phyloP scores from a whole-genome alignment of 1,140 invertebrate species.

The Anastrepha ludens region DNA sequence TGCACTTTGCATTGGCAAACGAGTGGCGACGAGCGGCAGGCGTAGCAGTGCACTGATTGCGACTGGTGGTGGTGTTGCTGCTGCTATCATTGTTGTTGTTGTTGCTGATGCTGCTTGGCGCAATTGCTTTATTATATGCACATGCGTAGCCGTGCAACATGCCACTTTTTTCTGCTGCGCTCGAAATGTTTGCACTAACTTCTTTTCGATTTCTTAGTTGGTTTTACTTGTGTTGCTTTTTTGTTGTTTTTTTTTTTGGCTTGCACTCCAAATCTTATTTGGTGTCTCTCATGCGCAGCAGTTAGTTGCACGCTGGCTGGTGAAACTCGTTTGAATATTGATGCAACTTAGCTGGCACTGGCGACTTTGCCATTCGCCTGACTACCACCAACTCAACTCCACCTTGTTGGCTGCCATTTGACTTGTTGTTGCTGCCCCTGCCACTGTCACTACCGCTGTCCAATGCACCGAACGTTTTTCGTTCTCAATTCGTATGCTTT shows the following conservation, averaged over 20 bases:
- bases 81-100: neutral
- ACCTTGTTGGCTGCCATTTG: conserved; percentile 30
- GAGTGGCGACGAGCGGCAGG: neutral
- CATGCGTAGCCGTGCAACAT: conserved; percentile 40
- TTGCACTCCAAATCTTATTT: conserved; percentile 16
- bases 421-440: neutral
- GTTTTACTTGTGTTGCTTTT: neutral
- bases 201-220: neutral
- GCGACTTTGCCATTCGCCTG: neutral
- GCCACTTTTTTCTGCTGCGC: neutral
- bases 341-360: neutral
- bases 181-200: neutral
- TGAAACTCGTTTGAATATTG: conserved; percentile 44
- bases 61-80: neutral
- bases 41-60: neutral
- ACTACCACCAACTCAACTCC: neutral
- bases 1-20: neutral
- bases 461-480: conserved; percentile 11
- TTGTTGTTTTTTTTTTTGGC: neutral
- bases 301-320: neutral
- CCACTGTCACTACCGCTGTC: neutral
- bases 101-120: neutral
- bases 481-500: neutral
- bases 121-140: conserved; percentile 33
- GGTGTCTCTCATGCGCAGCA: neutral